phyloP scores from a whole-genome alignment of 2,797 vertebrate genomes.

The Lagodon rhomboides region DNA sequence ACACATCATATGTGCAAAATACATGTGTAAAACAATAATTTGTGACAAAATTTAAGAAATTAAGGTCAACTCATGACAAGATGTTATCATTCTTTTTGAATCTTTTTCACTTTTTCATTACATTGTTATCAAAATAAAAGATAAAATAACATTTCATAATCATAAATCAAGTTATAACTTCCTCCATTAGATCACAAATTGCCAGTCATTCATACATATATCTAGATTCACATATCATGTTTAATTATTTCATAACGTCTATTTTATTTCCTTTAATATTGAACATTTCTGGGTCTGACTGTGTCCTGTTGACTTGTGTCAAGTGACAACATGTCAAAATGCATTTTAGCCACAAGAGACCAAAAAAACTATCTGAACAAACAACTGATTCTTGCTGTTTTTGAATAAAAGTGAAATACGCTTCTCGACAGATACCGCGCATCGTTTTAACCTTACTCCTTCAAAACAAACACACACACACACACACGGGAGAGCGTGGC shows the following conservation, averaged over 20 bases:
- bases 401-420: not conserved
- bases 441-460: constrained; percentile 34
- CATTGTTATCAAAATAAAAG: not conserved
- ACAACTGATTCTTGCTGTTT: not conserved
- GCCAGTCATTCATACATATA: not conserved
- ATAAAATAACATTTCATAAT: not conserved
- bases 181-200: too few species aligned
- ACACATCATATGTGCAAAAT: not conserved
- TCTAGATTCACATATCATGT: too few species aligned
- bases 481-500: constrained; percentile 29
- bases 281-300: not conserved
- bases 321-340: constrained; percentile 9
- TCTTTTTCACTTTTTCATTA: too few species aligned
- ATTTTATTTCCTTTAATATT: not conserved
- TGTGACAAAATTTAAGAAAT: not conserved
- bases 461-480: constrained; percentile 46
- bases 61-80: not conserved
- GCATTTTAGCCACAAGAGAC: not conserved
- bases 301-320: not conserved
- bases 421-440: not conserved
- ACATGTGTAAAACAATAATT: not conserved
- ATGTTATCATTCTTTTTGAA: not conserved
- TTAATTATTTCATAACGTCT: too few species aligned
- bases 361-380: not conserved
- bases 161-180: not conserved